Evolutionary conservation across 2,888 invertebrate species (phyloP).

Genomic region (Strigamia maritima): DNA sequence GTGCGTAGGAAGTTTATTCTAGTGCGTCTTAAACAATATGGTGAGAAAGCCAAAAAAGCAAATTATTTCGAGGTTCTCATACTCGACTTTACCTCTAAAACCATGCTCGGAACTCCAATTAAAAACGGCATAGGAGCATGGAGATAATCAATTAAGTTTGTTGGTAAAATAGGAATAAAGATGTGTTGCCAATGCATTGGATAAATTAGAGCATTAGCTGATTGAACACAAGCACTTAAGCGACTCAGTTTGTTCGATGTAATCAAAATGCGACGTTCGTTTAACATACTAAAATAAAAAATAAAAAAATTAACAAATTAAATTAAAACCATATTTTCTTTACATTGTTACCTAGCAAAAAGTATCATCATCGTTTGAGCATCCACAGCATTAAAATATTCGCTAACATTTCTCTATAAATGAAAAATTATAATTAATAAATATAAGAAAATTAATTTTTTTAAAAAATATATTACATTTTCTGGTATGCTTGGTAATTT

Average conservation of each 20-base stretch:
- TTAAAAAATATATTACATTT: conserved; percentile 64
- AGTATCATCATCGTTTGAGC: conserved; percentile 90
- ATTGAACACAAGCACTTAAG: conserved; percentile 79
- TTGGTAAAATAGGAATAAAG: conserved; percentile 91
- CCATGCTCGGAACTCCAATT: conserved; percentile 85
- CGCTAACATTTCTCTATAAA: conserved; percentile 84
- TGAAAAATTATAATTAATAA: conserved; percentile 37
- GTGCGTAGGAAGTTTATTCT: too few relatives aligned
- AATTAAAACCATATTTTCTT: background rate
- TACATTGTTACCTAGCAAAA: conserved; percentile 67
- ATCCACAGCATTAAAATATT: conserved; percentile 97
- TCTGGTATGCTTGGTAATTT: conserved; percentile 91
- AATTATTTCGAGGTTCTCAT: too few relatives aligned
- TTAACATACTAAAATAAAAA: conserved; percentile 64
- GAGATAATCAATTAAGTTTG: conserved; percentile 77
- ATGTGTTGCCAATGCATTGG: conserved; percentile 97
- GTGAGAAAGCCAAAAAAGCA: too few relatives aligned
- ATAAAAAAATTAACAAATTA: conserved; percentile 1
- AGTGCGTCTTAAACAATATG: too few relatives aligned
- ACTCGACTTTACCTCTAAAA: conserved; percentile 69
- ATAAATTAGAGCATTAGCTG: conserved; percentile 88
- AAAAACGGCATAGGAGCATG: conserved; percentile 96
- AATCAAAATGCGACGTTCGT: conserved; percentile 89
- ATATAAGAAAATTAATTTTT: background rate
- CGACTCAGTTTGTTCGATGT: conserved; percentile 84